Conservation (phyloP, 2,888 invertebrate genomes). For the Caenorhabditis plicata region DNA sequence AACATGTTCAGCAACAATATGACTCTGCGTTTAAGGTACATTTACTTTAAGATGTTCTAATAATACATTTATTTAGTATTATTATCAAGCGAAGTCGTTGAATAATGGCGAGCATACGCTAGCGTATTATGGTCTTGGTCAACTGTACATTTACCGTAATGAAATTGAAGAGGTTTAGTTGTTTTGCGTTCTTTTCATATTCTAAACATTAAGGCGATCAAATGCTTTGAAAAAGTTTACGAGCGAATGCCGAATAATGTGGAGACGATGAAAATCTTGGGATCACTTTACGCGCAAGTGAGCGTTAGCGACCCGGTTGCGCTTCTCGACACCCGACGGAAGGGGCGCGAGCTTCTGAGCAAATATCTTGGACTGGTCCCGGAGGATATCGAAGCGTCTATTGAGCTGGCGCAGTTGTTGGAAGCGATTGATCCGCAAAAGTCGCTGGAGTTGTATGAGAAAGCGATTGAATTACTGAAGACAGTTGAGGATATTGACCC, state of each 20-base stretch:
- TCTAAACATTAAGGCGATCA: constrained; percentile 78
- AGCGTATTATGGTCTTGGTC: constrained; percentile 95
- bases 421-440: constrained; percentile 88
- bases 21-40: constrained; percentile 87
- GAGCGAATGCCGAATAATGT: constrained; percentile 96
- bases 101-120: constrained; percentile 90
- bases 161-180: constrained; percentile 65
- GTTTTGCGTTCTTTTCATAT: constrained; percentile 1
- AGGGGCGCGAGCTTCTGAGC: constrained; percentile 78
- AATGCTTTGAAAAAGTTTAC: constrained; percentile 96
- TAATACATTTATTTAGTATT: constrained; percentile 70
- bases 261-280: constrained; percentile 98
- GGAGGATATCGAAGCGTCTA: constrained; percentile 91
- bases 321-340: constrained; percentile 14
- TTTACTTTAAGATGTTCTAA: no score
- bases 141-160: constrained; percentile 97
- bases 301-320: constrained; percentile 43
- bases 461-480: constrained; percentile 85
- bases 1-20: constrained; percentile 89
- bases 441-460: constrained; percentile 87
- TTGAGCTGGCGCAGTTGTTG: constrained; percentile 94
- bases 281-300: constrained; percentile 82
- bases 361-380: constrained; percentile 92
- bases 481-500: constrained; percentile 76
- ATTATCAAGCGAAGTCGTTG: constrained; percentile 79